Evolutionary conservation across 1,140 invertebrate genomes (phyloP), one percentile per base, ranked within the genome.

Genomic region (Sarcophaga peregrina): DNA sequence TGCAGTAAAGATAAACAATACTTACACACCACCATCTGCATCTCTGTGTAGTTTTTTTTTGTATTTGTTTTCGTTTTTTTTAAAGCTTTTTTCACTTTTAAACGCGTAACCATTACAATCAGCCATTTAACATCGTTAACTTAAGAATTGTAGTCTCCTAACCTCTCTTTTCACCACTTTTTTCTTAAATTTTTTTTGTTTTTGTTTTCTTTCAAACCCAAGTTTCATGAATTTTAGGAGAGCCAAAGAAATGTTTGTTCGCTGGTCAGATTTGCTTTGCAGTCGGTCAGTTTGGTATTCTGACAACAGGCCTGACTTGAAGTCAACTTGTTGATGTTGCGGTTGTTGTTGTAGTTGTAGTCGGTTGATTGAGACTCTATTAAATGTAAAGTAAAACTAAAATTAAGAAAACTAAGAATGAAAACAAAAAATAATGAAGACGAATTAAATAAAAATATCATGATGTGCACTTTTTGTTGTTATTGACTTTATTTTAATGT

Each of bases 341-440:
- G 1, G 25, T 37, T 37, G 25, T 37, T 37, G 4, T 37, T 37
- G 25, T 37, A 37, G 4, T 1, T 72, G 75, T 47, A n/a, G n/a
- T n/a, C n/a, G n/a, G n/a, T 11, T 52, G 74, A 76, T 76, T 76
- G 47, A 76, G 20, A 20, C 48, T 20, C 47, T 20, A 76, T 76
- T 76, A 50, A 76, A 76, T 78, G 47, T 78, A 78, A 78, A 78
- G 75, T 78, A 78, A 78, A 68, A 78, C n/a, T n/a, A 78, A 78
- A 46, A 45, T 37, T 37, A 37, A 37, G 25, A 37, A 37, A 37
- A 37, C 25, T 37, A 37, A 37, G 25, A 37, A 37, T 37, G 25
- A 37, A 37, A 37, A 37, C 25, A 37, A 37, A 4, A 37, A 37
- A 68, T 25, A 68, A 68, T 68, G 8, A 68, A 68, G n/a, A 68